phyloP scores from a whole-genome alignment of 2,888 invertebrate species.

The Alloplasta piceator region DNA sequence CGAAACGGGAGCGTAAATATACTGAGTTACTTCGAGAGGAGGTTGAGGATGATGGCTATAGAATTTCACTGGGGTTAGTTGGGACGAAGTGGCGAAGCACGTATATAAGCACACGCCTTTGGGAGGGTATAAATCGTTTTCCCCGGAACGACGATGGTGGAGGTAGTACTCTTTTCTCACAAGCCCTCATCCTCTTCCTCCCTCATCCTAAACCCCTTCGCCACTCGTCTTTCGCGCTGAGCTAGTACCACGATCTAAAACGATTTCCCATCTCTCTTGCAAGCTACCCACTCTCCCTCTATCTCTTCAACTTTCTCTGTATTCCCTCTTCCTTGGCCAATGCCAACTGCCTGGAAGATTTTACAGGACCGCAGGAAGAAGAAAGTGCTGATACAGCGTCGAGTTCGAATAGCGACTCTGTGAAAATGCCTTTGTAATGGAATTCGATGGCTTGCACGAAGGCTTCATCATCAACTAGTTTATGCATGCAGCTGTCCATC shows the following conservation, averaged over 20 bases:
- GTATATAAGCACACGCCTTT: constrained; percentile 21
- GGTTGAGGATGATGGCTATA: not conserved
- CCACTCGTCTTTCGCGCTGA: constrained; percentile 13
- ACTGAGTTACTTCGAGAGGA: constrained; percentile 34
- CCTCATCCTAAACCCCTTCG: not conserved
- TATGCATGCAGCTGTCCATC: not conserved
- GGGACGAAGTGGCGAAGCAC: not conserved
- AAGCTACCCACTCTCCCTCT: not conserved
- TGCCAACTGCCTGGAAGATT: constrained; percentile 36
- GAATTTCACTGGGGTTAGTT: constrained; percentile 1
- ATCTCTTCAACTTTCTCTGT: not conserved
- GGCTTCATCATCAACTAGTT: not conserved
- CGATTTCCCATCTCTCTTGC: constrained; percentile 25
- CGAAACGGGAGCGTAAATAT: constrained; percentile 32
- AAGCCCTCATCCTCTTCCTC: not conserved
- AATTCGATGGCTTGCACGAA: constrained; percentile 40
- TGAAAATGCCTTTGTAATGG: constrained; percentile 46
- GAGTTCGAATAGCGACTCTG: constrained; percentile 23
- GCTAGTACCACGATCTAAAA: constrained; percentile 23
- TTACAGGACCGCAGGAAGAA: constrained; percentile 20
- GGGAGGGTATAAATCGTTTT: constrained; percentile 46
- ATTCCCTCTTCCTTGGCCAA: not conserved
- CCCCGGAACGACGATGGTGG: constrained; percentile 32
- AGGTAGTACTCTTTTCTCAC: constrained; percentile 16
- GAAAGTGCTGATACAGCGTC: constrained; percentile 58